phyloP scores from a whole-genome alignment of 2,888 invertebrate species.

The Agrilus biguttatus region DNA sequence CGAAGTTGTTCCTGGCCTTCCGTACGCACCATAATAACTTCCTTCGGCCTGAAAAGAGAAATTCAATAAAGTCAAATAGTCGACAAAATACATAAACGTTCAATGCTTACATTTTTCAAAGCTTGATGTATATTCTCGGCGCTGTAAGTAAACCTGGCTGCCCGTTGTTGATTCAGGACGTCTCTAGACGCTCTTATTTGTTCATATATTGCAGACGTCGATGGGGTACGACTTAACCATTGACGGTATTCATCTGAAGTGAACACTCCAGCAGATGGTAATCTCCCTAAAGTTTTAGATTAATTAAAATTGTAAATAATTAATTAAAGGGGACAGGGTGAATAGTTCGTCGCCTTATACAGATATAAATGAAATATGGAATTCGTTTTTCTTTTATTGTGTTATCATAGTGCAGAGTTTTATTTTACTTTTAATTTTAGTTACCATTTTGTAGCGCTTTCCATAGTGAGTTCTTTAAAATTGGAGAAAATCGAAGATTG shows the following conservation, averaged over 20 bases:
- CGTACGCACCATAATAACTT: constrained; percentile 38
- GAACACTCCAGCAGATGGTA: constrained; percentile 44
- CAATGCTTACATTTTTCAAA: constrained; percentile 57
- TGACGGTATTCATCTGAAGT: constrained; percentile 87
- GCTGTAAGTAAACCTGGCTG: constrained; percentile 72
- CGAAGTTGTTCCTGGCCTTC: constrained; percentile 51
- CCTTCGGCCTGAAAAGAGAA: constrained; percentile 23
- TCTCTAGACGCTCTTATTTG: constrained; percentile 73
- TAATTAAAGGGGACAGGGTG: too few species aligned
- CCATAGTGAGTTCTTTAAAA: too few species aligned
- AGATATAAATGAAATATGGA: too few species aligned
- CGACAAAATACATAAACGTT: background rate
- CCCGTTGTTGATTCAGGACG: constrained; percentile 49
- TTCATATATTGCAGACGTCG: constrained; percentile 86
- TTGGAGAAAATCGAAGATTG: too few species aligned
- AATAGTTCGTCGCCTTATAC: too few species aligned
- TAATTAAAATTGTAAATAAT: too few species aligned
- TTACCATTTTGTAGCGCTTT: too few species aligned
- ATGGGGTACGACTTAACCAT: constrained; percentile 81
- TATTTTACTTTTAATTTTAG: too few species aligned
- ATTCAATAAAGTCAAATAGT: background rate
- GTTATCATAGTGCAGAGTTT: too few species aligned
- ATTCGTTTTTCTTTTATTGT: too few species aligned
- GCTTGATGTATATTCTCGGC: constrained; percentile 85
- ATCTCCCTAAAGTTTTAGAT: constrained; percentile 17